A percentile compares a stretch with the other conserved stretches of the same genome.
Conservation (phyloP, 2,797 vertebrate species). For the Aplochiton taeniatus region DNA sequence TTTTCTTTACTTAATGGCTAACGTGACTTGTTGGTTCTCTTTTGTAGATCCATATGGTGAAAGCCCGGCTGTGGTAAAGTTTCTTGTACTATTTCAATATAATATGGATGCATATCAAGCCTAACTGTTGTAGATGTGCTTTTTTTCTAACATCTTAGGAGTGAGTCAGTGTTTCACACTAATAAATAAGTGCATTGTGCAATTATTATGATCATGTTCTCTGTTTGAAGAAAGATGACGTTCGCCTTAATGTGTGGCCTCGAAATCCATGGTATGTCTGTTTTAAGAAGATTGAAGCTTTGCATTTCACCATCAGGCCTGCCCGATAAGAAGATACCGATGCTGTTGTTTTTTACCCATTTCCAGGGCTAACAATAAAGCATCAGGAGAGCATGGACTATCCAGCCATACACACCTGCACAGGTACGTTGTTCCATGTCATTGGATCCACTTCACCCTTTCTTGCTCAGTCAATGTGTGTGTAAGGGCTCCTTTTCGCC, state of each 20-base stretch:
- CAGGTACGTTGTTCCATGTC: constrained; percentile 35
- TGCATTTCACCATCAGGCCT: constrained; percentile 6
- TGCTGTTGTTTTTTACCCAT: constrained; percentile 16
- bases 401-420: constrained; percentile 20
- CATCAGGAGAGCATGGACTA: constrained; percentile 38
- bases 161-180: too few relatives aligned
- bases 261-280: constrained; percentile 66
- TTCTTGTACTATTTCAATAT: neutral
- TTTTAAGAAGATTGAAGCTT: neutral
- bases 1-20: neutral
- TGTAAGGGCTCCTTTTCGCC: too few relatives aligned
- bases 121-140: too few relatives aligned
- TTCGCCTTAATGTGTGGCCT: constrained; percentile 48
- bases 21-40: neutral
- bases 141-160: too few relatives aligned
- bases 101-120: neutral
- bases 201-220: neutral
- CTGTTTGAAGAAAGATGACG: constrained; percentile 65
- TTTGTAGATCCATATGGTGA: constrained; percentile 75
- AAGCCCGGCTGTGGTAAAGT: constrained; percentile 57
- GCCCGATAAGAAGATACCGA: neutral
- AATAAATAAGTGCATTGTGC: neutral
- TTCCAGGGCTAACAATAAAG: constrained; percentile 29
- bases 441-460: too few relatives aligned
- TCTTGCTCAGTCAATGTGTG: too few relatives aligned